These are phyloP conservation scores for Eulemur mongoz DNA, from an alignment of 2,797 vertebrate species.

Conservation along the genomic window DNA sequence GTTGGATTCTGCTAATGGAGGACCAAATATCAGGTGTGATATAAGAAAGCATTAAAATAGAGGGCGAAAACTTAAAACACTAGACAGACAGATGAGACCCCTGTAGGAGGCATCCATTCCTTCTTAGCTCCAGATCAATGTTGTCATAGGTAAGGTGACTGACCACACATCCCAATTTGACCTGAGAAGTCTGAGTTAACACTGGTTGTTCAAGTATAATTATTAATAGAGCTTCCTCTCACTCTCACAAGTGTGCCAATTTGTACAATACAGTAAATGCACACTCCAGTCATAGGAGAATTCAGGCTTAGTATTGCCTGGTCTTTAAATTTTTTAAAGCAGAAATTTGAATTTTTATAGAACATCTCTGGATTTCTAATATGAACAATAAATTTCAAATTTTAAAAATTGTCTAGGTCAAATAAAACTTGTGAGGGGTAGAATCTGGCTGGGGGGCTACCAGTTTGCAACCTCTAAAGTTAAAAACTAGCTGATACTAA, in stretches of 20 bases:
- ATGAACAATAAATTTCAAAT: neutral
- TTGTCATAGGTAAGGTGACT: neutral
- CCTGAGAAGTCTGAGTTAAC: neutral
- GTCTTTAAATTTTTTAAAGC: neutral
- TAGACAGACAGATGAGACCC: neutral
- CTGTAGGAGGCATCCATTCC: neutral
- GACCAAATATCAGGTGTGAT: neutral
- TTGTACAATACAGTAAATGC: neutral
- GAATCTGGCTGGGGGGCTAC: neutral
- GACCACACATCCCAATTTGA: neutral
- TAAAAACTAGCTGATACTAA: neutral
- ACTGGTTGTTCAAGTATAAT: neutral
- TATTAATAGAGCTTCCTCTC: neutral
- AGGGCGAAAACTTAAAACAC: neutral
- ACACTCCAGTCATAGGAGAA: neutral
- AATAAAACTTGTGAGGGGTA: neutral
- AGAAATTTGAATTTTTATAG: constrained; percentile 24
- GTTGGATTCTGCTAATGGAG: neutral
- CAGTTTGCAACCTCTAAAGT: neutral
- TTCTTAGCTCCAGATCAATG: neutral
- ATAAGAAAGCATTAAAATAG: constrained; percentile 15
- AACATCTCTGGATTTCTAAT: constrained; percentile 23
- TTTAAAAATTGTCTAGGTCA: neutral
- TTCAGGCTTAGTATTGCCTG: neutral
- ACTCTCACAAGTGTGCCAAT: neutral